Conservation (phyloP, 2,797 vertebrate species). For the Muraenolepis orangiensis region DNA sequence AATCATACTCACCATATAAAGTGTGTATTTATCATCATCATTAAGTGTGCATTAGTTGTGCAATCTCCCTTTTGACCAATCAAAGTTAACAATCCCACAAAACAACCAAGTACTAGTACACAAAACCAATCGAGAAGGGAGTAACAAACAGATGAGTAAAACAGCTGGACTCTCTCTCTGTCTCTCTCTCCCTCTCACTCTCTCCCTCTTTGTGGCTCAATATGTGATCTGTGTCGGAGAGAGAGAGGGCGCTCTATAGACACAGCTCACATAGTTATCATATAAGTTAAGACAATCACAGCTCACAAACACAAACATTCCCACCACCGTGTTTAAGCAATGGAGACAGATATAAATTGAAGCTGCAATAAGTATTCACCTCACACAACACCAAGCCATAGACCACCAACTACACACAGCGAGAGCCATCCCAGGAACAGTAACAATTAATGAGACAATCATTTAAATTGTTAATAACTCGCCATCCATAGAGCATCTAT, state of each 20-base stretch:
- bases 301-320: neutral
- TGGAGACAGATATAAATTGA: neutral
- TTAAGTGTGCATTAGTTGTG: neutral
- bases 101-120: neutral
- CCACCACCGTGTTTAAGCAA: neutral
- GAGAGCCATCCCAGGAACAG: too few relatives aligned
- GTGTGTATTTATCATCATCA: too few relatives aligned
- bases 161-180: neutral
- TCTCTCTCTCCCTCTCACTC: neutral
- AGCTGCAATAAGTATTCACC: too few relatives aligned
- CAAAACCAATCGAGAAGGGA: neutral
- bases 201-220: neutral
- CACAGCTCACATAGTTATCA: neutral
- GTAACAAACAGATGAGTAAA: neutral
- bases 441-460: too few relatives aligned
- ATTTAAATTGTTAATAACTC: too few relatives aligned
- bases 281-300: neutral
- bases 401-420: too few relatives aligned
- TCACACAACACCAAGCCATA: too few relatives aligned
- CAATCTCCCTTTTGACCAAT: neutral
- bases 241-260: too few relatives aligned
- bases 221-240: too few relatives aligned
- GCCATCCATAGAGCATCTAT: too few relatives aligned
- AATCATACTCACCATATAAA: too few relatives aligned
- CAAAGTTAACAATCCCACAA: conserved; percentile 2